A percentile compares a stretch with the other conserved stretches of the same genome.
Conservation (phyloP, 2,888 invertebrate genomes). For the Chrysodeixis includens region DNA sequence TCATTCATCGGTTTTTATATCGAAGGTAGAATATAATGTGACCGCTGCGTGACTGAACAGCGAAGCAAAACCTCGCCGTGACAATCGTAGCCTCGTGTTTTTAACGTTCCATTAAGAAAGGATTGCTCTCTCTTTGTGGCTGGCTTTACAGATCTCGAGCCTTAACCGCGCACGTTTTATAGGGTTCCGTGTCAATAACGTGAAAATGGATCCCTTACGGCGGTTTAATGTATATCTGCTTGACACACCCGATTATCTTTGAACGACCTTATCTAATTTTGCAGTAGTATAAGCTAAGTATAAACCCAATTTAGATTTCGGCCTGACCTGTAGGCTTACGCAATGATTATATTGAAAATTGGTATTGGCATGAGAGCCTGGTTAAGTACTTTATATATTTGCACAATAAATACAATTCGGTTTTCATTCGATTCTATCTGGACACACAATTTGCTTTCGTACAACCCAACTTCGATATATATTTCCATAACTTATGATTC, state of each 20-base stretch:
- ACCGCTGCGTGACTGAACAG: conserved; percentile 56
- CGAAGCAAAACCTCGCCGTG: conserved; percentile 51
- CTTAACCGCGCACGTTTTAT: conserved; percentile 56
- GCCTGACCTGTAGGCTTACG: not conserved
- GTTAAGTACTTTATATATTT: conserved; percentile 3
- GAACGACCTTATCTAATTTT: conserved; percentile 31
- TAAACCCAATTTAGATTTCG: not conserved
- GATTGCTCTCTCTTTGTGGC: conserved; percentile 55
- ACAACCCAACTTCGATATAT: not conserved
- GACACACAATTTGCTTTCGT: not conserved
- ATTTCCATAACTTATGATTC: conserved; percentile 9
- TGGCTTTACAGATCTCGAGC: conserved; percentile 48
- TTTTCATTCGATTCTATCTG: conserved; percentile 3
- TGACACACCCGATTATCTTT: conserved; percentile 41
- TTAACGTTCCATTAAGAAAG: conserved; percentile 54
- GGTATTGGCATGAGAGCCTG: conserved; percentile 6
- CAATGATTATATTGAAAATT: conserved; percentile 9
- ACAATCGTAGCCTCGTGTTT: conserved; percentile 51
- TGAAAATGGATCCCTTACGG: conserved; percentile 51
- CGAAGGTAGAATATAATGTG: conserved; percentile 39
- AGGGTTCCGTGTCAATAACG: conserved; percentile 53
- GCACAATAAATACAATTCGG: not conserved
- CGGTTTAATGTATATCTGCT: conserved; percentile 46
- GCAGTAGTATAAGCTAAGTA: conserved; percentile 14
- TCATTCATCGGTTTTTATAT: conserved; percentile 52